phyloP scores from a whole-genome alignment of 2,797 vertebrate species.

The Saxicola maurus region DNA sequence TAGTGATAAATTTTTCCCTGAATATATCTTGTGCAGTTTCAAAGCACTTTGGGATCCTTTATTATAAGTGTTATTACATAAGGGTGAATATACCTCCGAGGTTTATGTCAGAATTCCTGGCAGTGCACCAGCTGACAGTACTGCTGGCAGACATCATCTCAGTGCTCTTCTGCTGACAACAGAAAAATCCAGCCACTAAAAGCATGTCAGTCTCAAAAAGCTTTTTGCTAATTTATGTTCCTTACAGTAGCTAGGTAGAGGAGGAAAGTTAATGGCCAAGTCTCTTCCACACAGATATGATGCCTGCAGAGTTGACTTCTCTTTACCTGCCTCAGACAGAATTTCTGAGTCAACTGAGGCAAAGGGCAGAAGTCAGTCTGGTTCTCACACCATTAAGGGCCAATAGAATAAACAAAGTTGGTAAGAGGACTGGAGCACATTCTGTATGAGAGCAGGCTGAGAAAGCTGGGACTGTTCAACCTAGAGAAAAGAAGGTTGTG shows the following conservation, averaged over 20 bases:
- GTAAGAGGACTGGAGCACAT: not conserved
- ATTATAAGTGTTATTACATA: not conserved
- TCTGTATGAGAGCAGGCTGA: not conserved
- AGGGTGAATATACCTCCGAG: not conserved
- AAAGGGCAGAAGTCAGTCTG: not conserved
- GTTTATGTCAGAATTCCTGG: not conserved
- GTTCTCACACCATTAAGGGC: not conserved
- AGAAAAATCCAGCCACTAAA: not conserved
- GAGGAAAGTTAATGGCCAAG: not conserved
- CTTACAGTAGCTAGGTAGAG: not conserved
- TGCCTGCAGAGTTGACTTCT: not conserved
- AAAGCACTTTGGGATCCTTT: not conserved
- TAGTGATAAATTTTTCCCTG: not conserved
- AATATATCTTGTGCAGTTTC: not conserved
- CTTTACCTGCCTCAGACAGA: not conserved
- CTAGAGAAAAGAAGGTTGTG: not conserved
- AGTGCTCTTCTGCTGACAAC: not conserved
- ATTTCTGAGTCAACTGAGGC: not conserved
- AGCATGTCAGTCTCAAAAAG: slow-evolving; percentile 7
- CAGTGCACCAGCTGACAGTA: not conserved
- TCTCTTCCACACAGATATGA: not conserved
- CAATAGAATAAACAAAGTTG: not conserved
- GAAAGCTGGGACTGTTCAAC: not conserved
- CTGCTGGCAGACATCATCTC: not conserved
- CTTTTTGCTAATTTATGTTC: slow-evolving; percentile 22